Evolutionary conservation across 1,140 invertebrate genomes (phyloP), one percentile per base, ranked within the genome.

Genomic region (Drosophila rhopaloa): DNA sequence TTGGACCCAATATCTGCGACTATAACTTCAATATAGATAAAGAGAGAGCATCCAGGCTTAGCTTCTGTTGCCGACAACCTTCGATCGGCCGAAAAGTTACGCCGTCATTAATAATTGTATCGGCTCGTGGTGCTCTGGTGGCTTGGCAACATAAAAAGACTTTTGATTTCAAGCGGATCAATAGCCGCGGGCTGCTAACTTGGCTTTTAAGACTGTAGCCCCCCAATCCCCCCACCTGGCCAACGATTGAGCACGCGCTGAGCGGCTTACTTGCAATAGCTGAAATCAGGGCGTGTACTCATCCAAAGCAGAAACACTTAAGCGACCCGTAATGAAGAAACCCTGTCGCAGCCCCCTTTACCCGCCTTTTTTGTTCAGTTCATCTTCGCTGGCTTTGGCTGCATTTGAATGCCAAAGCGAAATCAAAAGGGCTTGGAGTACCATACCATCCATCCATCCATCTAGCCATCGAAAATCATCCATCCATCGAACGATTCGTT

Each of bases 151-250:
- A 70, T 44, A 73, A 78, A 83, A 84, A 89, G 81, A 91, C 90
- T 91, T 91, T 91, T 90, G 90, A 91, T 91, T 90, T 91, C 90
- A 63, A 86, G 79, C 90, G 88, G 84, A 90, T 91, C 83, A 91
- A 91, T 91, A 91, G 83, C 90, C 75, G 71, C 54, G 53, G 86
- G 90, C 68, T 48, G 76, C 55, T 79, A 82, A 78, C 68, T 75
- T 81, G 79, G 76, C 80, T 79, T 56, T 72, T 53, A 51, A 58
- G 58, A 59, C 57, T 19, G 24, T n/a, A 5, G 8, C 13, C 58
- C 14, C 24, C 24, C 40, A 4, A 2, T 10, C 43, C 40, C 14
- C 11, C 5, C 6, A n/a, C 13, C 24, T 11, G 44, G 16, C 11
- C 46, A 32, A 53, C 32, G 5, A 14, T 19, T 60, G 27, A 63